Base-by-base conservation (phyloP, 1,140 invertebrate genomes). In the Drepana arcuata region DNA sequence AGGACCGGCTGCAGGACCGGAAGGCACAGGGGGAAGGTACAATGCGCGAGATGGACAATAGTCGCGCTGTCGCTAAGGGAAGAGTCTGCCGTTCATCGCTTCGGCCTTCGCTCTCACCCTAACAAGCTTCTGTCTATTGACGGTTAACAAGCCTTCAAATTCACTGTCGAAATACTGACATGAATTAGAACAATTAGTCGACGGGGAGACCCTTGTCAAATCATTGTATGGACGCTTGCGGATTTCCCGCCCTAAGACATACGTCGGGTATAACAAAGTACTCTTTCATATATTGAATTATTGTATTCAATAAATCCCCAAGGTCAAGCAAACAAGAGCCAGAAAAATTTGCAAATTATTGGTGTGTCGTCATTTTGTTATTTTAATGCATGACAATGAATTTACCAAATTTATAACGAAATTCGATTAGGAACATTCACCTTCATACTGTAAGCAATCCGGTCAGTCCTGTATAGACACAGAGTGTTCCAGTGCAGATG, bases 151-250 rank as follows among this genome's bases (percentile, higher is more conserved):
- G 44, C 48, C 41, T 59, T 66, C 56, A 60, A 53, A 63, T 59
- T 27, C 37, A 49, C 48, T 54, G 50, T 58, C 60, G 45, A 59
- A 59, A 53, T 37, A 43, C 36, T 48, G 39, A 56, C 56, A 51
- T 42, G 56, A 44, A 57, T 48, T 42, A 38, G 61, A 63, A 70
- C 63, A 74, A 68, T 64, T 41, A 46, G 50, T 21, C 35, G 27
- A 48, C 45, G 47, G 46, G 25, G 36, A 45, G 51, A 68, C 63
- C 68, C 68, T 67, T 48, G 65, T 77, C 63, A 69, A n/a, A 50
- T 61, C 40, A 48, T 54, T 57, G 66, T 60, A 59, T 73, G 59
- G 45, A 34, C 4, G 6, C 44, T 28, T 46, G 28, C 34, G 45
- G 40, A 32, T 48, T 32, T 48, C 26, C 40, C 9, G 24, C 39